Evolutionary conservation across 2,888 invertebrate genomes (phyloP).

Genomic region (Andricus curvator): DNA sequence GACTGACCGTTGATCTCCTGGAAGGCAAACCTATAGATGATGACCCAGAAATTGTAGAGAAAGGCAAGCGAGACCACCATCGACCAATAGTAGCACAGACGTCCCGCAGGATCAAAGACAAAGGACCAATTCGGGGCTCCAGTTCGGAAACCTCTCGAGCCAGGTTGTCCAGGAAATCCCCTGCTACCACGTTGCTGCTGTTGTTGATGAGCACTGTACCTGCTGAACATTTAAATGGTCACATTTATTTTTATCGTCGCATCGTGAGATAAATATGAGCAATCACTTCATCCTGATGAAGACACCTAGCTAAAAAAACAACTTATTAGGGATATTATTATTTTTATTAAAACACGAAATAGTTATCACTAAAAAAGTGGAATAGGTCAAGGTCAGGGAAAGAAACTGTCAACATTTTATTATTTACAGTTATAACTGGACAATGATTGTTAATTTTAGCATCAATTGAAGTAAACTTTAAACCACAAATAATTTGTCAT

Average conservation of each 20-base stretch:
- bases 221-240: conserved; percentile 60
- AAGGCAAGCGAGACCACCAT: conserved; percentile 97
- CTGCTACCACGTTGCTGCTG: conserved; percentile 76
- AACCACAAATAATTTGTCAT: too few species aligned
- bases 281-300: too few species aligned
- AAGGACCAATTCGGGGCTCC: conserved; percentile 92
- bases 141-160: conserved; percentile 80
- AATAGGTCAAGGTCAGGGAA: too few species aligned
- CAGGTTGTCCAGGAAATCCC: conserved; percentile 74
- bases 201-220: conserved; percentile 75
- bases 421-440: too few species aligned
- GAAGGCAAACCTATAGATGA: conserved; percentile 99
- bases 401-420: too few species aligned
- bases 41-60: conserved; percentile 98
- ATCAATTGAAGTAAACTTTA: too few species aligned
- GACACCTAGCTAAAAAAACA: too few species aligned
- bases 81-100: conserved; percentile 98
- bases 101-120: conserved; percentile 98
- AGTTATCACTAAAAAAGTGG: too few species aligned
- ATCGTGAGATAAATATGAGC: neutral
- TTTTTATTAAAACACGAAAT: too few species aligned
- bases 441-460: too few species aligned
- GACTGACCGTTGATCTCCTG: conserved; percentile 94
- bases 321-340: too few species aligned
- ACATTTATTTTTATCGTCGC: conserved; percentile 5